Percentiles rank a stretch among this genome's conserved stretches.
These are phyloP conservation scores for Lepeophtheirus nordmannii DNA, from an alignment of 2,888 invertebrate genomes.

Conservation along the genomic window DNA sequence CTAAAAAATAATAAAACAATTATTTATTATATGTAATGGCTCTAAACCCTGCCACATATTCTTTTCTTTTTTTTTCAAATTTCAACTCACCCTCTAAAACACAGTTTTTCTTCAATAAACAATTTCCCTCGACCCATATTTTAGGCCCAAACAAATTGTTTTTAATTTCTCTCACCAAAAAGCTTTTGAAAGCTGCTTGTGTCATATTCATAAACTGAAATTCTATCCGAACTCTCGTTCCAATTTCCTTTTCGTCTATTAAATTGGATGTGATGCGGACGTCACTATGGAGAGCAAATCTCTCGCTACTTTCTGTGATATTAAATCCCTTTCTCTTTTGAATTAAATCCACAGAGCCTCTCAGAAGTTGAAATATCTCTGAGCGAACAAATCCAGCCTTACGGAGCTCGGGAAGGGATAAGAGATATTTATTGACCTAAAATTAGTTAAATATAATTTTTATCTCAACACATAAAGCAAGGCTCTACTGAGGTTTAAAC, in stretches of 20 bases:
- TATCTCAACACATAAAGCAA: no score
- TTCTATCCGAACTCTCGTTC: background rate
- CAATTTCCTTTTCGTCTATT: background rate
- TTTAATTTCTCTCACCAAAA: background rate
- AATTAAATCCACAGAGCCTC: background rate
- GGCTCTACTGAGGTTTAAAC: no score
- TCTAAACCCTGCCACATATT: no score
- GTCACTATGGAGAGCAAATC: background rate
- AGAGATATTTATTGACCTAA: background rate
- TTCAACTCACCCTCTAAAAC: background rate
- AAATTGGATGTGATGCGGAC: background rate
- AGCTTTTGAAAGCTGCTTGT: background rate
- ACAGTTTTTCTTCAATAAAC: background rate
- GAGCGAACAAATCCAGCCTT: background rate
- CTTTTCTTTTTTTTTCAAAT: no score
- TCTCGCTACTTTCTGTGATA: background rate
- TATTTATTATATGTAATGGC: no score
- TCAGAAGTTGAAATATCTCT: background rate
- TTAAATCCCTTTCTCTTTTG: background rate
- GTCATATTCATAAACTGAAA: conserved; percentile 1
- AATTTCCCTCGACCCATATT: background rate
- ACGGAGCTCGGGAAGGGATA: background rate
- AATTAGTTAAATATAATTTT: background rate
- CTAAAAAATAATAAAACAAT: no score
- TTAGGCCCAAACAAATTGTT: background rate